Evolutionary conservation across 2,797 vertebrate species (phyloP).

Genomic region (Gymnothorax javanicus): DNA sequence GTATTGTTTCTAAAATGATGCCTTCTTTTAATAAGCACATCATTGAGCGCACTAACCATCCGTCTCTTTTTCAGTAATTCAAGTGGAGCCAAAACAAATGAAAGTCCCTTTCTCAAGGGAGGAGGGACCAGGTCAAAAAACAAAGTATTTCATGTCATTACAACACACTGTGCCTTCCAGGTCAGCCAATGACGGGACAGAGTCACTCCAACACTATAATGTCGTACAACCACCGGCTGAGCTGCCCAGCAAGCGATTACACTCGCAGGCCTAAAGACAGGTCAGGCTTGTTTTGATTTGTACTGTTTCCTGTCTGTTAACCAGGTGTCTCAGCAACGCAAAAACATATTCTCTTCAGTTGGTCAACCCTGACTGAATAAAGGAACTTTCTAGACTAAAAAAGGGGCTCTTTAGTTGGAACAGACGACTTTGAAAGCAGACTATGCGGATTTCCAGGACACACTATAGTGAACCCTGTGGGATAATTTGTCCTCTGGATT

Average conservation of each 20-base stretch:
- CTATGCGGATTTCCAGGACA: too few relatives aligned
- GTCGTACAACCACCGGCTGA: slow-evolving; percentile 23
- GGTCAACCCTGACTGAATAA: background rate
- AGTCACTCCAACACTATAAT: background rate
- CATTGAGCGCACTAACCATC: too few relatives aligned
- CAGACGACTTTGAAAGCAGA: too few relatives aligned
- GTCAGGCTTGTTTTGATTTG: slow-evolving; percentile 1
- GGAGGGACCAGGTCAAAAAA: background rate
- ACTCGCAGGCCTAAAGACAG: slow-evolving; percentile 23
- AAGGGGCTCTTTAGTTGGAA: background rate
- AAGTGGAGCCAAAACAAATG: too few relatives aligned
- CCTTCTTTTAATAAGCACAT: too few relatives aligned
- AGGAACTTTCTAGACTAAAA: background rate
- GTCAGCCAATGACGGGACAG: background rate
- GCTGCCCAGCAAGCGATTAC: slow-evolving; percentile 20
- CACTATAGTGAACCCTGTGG: too few relatives aligned
- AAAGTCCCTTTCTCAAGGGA: background rate
- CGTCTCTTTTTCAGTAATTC: too few relatives aligned
- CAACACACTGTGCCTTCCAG: background rate
- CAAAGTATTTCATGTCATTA: background rate
- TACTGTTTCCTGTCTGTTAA: slow-evolving; percentile 28
- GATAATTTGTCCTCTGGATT: too few relatives aligned
- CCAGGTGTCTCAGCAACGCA: background rate
- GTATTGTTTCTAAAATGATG: too few relatives aligned
- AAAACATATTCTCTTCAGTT: slow-evolving; percentile 22